Evolutionary conservation across 2,888 invertebrate genomes (phyloP), one percentile per base, ranked within the genome.

Genomic region (Thymelicus sylvestris): DNA sequence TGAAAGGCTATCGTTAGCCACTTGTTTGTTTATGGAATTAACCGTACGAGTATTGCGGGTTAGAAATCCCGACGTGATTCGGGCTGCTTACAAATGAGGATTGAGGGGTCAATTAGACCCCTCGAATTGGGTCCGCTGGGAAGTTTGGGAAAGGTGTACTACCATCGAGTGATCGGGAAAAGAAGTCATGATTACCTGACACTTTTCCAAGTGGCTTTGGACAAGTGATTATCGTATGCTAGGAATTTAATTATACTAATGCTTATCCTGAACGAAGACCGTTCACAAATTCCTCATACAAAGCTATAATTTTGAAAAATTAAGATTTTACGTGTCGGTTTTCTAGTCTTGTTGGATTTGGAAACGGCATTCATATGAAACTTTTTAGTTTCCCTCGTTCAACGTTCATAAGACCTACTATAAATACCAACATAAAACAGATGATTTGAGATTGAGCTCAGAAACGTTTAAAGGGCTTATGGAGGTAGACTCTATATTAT

Each of bases 61-160:
- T 64, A 70, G 73, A 52, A 63, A 67, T 66, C 68, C 68, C 31
- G 19, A 62, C 68, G 70, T 50, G 62, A 50, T 59, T 68, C 72
- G 72, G 66, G 71, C 65, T 67, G 73, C 74, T 72, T 74, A 73
- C 73, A 74, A 76, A 78, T 74, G 73, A 72, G 66, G 72, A 76
- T 77, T 74, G 73, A 72, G 67, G 72, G 72, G 61, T 73, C 75
- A 75, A 77, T 77, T 78, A 76, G 66, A 67, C 71, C 76, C 74
- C 71, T 66, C 73, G 63, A 69, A 71, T 72, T 71, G 70, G 67
- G 62, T 55, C 66, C 71, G 55, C 8, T 7, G 41, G 39, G 60
- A 66, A 66, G 50, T 44, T 71, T 66, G 61, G 41, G 55, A 64
- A 60, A 72, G 66, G 68, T 61, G 68, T 72, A 48, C 68, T 72